These are phyloP conservation scores for Cryptomyrus ogoouensis DNA, from an alignment of 2,113 vertebrate species.

Conservation along the genomic window DNA sequence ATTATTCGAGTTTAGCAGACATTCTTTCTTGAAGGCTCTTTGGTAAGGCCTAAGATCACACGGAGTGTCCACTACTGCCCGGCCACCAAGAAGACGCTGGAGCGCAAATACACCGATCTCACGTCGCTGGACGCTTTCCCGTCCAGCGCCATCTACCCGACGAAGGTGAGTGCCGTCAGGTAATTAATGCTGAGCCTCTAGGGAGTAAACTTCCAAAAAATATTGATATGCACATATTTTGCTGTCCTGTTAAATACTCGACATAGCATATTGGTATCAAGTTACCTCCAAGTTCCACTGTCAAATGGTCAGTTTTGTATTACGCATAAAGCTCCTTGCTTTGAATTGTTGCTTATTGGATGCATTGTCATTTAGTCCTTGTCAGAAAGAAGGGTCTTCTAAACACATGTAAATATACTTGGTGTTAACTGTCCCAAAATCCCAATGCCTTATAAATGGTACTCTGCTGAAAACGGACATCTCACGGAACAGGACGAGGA, in stretches of 20 bases:
- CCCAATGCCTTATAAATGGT: not conserved
- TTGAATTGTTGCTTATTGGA: not conserved
- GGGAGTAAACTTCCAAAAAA: not conserved
- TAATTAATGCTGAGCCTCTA: not conserved
- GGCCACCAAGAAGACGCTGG: constrained; percentile 50
- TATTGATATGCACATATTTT: not conserved
- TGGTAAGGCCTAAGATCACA: constrained; percentile 52
- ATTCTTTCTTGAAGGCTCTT: constrained; percentile 36
- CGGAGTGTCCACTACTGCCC: constrained; percentile 54
- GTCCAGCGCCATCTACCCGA: constrained; percentile 51
- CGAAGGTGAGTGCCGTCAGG: constrained; percentile 35
- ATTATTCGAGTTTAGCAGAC: not conserved
- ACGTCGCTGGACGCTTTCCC: constrained; percentile 53
- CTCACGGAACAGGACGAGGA: constrained; percentile 49
- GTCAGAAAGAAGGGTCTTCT: not conserved
- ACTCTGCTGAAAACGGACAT: not conserved
- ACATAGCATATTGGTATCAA: not conserved
- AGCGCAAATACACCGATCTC: constrained; percentile 52
- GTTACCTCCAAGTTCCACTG: not conserved
- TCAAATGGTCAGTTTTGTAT: not conserved
- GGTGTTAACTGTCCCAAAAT: not conserved
- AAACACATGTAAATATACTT: not conserved
- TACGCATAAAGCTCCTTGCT: not conserved
- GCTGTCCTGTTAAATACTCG: not conserved
- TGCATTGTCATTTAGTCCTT: not conserved